Evolutionary conservation across 1,140 invertebrate species (phyloP).

Genomic region (Halictus rubicundus): DNA sequence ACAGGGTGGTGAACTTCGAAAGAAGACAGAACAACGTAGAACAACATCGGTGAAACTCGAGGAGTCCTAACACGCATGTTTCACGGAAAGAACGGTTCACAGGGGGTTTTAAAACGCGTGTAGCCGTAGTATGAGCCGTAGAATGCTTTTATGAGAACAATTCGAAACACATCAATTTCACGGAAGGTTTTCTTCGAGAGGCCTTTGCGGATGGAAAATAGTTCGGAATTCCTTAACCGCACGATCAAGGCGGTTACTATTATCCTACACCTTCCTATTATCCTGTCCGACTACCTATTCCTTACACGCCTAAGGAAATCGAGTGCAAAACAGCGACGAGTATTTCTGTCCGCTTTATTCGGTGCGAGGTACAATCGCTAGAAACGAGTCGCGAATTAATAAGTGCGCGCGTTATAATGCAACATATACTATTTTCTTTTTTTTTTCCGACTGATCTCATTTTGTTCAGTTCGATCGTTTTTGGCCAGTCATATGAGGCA

Average conservation of each 20-base stretch:
- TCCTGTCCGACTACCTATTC: background rate
- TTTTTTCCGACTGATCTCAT: background rate
- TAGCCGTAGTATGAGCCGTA: too few species aligned
- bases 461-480: background rate
- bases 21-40: background rate
- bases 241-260: too few species aligned
- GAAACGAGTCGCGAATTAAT: constrained; percentile 23
- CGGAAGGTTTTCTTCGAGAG: background rate
- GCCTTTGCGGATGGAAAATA: constrained; percentile 14
- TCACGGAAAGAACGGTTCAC: too few species aligned
- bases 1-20: background rate
- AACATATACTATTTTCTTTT: background rate
- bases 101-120: too few species aligned
- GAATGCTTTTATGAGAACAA: too few species aligned
- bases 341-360: constrained; percentile 42
- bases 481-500: constrained; percentile 64
- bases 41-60: background rate
- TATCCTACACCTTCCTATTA: background rate
- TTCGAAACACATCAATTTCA: too few species aligned
- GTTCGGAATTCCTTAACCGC: background rate
- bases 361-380: constrained; percentile 32
- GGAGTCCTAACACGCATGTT: background rate
- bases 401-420: background rate
- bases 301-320: constrained; percentile 27
- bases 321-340: constrained; percentile 37